Evolutionary conservation across 2,888 invertebrate genomes (phyloP).

Genomic region (Himalopsyche japonica): DNA sequence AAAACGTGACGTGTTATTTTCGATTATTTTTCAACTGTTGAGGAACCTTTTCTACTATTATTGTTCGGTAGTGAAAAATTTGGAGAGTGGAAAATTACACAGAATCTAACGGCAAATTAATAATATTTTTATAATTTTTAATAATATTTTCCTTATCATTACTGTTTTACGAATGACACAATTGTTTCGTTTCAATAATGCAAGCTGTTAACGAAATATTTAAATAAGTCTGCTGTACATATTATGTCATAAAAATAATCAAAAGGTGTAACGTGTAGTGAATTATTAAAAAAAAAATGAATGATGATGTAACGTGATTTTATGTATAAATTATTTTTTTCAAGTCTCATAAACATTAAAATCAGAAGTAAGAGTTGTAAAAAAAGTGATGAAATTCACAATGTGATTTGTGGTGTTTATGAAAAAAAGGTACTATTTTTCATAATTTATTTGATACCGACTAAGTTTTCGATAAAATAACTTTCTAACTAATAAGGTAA

Average conservation of each 20-base stretch:
- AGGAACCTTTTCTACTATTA: background rate
- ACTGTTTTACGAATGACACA: too few relatives aligned
- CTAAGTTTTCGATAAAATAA: too few relatives aligned
- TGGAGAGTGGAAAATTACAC: background rate
- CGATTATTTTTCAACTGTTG: background rate
- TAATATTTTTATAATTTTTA: too few relatives aligned
- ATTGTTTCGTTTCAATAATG: too few relatives aligned
- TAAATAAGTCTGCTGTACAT: too few relatives aligned
- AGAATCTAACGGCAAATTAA: background rate
- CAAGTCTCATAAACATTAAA: background rate
- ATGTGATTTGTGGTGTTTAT: background rate
- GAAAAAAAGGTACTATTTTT: background rate
- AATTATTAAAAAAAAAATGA: background rate
- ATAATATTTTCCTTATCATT: too few relatives aligned
- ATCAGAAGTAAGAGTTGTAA: background rate
- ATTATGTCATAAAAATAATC: background rate
- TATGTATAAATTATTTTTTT: background rate
- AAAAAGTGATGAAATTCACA: background rate
- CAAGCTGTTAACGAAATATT: too few relatives aligned
- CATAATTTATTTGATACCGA: too few relatives aligned
- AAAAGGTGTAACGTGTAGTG: background rate
- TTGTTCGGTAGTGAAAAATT: background rate
- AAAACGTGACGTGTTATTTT: conserved; percentile 23
- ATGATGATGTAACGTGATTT: background rate
- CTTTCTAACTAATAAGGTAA: too few relatives aligned